Base-by-base conservation (phyloP, 2,113 vertebrate species). In the Coryphaenoides rupestris region DNA sequence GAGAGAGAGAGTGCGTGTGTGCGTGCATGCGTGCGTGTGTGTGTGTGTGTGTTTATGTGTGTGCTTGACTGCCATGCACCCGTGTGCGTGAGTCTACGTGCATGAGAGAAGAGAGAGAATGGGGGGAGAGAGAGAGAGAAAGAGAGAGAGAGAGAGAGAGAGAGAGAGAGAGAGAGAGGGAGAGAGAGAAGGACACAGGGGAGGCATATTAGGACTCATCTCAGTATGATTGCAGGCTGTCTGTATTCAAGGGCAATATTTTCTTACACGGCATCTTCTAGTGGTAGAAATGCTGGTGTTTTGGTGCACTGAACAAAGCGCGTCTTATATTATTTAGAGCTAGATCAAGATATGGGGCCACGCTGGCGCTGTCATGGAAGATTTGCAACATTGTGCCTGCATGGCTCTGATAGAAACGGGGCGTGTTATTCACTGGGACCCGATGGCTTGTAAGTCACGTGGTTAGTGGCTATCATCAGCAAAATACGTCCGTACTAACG, bases 401-500 rank as follows among this genome's bases (percentile, higher is more conserved):
- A 17, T 53, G 58, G 26, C 45, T 49, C 57, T 65, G 68, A 57
- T 26, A 63, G 62, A 61, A 21, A 5, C n/a, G 12, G 19, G 19
- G 52, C 15, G 17, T n/a, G 47, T 50, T 21, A 58, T 53, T 54
- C 55, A 26, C 23, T 61, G 55, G 15, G 54, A 22, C 2, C 16
- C 40, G 13, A 4, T n/a, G 21, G 21, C 55, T 15, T 23, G 12
- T 15, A 56, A 22, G 3, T 56, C 55, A 59, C 50, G 68, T 62
- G 64, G 73, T 77, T 75, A 80, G 76, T 23, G 3, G 21, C 72
- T 70, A 55, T 74, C 76, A 59, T 75, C 78, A 61, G 69, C 74
- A 74, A 76, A n/a, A 79, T 67, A 75, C 28, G 58, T 72, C 73
- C 66, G 69, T 72, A 83, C 76, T 74, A 72, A 60, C 77, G 71